Evolutionary conservation across 2,888 invertebrate species (phyloP).

Genomic region (Coelogynopora nodosa): DNA sequence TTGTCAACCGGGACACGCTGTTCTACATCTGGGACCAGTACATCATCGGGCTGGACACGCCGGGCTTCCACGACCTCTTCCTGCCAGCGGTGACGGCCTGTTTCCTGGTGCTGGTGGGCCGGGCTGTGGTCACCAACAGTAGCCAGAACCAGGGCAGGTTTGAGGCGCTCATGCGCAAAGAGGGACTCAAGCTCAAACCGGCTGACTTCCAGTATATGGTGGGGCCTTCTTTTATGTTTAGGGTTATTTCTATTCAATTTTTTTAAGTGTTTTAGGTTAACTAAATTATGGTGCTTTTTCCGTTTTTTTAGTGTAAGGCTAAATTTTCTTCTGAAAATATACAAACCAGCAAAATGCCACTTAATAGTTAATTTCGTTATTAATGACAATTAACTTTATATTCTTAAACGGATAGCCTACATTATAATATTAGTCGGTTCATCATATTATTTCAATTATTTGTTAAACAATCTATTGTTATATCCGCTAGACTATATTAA

Average conservation of each 20-base stretch:
- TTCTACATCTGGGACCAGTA: constrained; percentile 62
- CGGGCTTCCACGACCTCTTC: constrained; percentile 57
- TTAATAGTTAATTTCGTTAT: too few relatives aligned
- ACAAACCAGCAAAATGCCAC: too few relatives aligned
- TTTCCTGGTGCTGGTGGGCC: constrained; percentile 53
- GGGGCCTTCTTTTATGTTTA: neutral
- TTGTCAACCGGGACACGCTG: constrained; percentile 55
- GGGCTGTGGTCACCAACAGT: neutral
- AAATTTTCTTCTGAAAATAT: too few relatives aligned
- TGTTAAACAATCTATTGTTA: too few relatives aligned
- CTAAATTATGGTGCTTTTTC: too few relatives aligned
- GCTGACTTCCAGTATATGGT: constrained; percentile 59
- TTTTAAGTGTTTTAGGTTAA: too few relatives aligned
- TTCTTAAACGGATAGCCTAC: too few relatives aligned
- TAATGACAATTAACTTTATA: too few relatives aligned
- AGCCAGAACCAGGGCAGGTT: constrained; percentile 47
- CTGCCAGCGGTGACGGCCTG: constrained; percentile 56
- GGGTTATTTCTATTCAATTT: neutral
- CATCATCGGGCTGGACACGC: constrained; percentile 57
- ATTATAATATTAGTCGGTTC: too few relatives aligned
- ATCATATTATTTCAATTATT: too few relatives aligned
- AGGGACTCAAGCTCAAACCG: constrained; percentile 53
- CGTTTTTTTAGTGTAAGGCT: too few relatives aligned
- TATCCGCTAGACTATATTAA: too few relatives aligned
- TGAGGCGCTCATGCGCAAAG: constrained; percentile 53